Percentiles rank a stretch among this genome's conserved stretches.
These are phyloP conservation scores for Leptatherina wallacei DNA, from an alignment of 2,797 vertebrate species.

Conservation along the genomic window DNA sequence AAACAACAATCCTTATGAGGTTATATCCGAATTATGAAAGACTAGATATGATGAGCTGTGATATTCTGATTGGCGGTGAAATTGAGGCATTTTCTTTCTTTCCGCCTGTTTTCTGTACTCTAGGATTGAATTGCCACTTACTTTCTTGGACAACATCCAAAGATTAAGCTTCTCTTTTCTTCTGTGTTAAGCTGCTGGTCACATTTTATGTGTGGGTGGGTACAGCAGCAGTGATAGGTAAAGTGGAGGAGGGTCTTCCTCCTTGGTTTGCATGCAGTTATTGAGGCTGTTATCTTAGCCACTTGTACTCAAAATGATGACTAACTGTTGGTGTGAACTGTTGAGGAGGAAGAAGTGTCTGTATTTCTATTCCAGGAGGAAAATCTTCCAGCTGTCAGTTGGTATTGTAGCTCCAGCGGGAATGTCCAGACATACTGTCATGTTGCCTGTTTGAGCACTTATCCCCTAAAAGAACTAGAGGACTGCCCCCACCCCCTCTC, in stretches of 20 bases:
- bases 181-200: constrained; percentile 27
- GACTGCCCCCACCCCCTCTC: no score
- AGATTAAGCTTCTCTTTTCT: constrained; percentile 5
- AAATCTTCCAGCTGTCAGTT: constrained; percentile 10
- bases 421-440: constrained; percentile 9
- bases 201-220: constrained; percentile 32
- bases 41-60: constrained; percentile 26
- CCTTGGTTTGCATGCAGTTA: not conserved
- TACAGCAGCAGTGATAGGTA: constrained; percentile 14
- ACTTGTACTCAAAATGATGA: not conserved
- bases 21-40: constrained; percentile 37
- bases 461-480: no score
- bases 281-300: constrained; percentile 7
- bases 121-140: not conserved
- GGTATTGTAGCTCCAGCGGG: not conserved
- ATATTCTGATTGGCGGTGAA: constrained; percentile 31
- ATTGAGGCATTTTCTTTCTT: constrained; percentile 20
- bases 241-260: constrained; percentile 30
- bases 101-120: not conserved
- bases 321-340: constrained; percentile 3
- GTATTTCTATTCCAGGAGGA: constrained; percentile 1
- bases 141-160: constrained; percentile 3
- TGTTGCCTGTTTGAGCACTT: constrained; percentile 7
- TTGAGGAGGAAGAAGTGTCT: not conserved
- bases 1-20: constrained; percentile 29